Base-by-base conservation (phyloP, 2,888 invertebrate genomes). In the Cantharis flavilabris region DNA sequence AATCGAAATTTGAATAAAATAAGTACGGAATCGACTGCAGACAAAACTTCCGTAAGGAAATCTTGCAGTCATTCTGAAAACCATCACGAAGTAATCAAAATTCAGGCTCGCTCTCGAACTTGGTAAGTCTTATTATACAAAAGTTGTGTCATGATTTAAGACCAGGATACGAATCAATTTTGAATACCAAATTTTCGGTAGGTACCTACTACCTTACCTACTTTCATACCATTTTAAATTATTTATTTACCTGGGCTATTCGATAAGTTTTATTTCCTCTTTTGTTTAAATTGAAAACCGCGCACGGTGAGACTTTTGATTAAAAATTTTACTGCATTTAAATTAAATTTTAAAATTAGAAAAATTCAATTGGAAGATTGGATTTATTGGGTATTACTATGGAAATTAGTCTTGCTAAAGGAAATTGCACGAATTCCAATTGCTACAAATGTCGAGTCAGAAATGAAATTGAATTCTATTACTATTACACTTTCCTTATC, bases 361-460 rank as follows among this genome's bases (percentile, higher is more conserved):
- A 67, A 84, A 84, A 84, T 84, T 84, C 83, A 83, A 84, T 84
- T 83, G 83, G 81, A 82, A 81, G 82, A 78, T 79, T 81, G 83
- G 84, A 84, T 84, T 84, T 84, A 84, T 83, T 79, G 83, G 77
- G 82, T 83, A 84, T 84, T 84, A 84, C 83, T 84, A 84, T 84
- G 84, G 84, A 84, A 84, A 84, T 84, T 84, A 81, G 81, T 81
- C 79, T 78, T 80, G 81, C 76, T 80, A 80, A 73, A 77, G 79
- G 80, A 80, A 81, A 81, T 80, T 80, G 81, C 80, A 81, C 73
- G 81, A 79, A 79, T 80, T 81, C 77, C 80, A 80, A 81, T 81
- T 81, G 80, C 80, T 77, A 28, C 77, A 75, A 75, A 73, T 73
- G 75, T 70, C 79, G 75, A 75, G 77, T 75, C 79, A 79, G 77